Conservation (phyloP, 2,888 invertebrate genomes). For the Metallyticus violacea region DNA sequence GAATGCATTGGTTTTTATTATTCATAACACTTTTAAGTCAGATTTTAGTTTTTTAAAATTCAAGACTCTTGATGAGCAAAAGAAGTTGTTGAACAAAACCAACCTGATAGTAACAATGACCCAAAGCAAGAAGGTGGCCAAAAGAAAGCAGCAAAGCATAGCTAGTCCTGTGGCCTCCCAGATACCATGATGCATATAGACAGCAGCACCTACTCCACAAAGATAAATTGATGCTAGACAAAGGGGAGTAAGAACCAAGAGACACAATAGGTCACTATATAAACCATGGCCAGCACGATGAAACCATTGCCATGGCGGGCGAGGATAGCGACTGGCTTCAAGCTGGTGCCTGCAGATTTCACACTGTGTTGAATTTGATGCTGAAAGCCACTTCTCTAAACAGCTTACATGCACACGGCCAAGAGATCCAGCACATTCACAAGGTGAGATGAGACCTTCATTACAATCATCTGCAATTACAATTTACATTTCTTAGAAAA, state of each 20-base stretch:
- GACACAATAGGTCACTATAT: constrained; percentile 49
- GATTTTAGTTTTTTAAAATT: too few species aligned
- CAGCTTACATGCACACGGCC: constrained; percentile 54
- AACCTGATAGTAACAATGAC: constrained; percentile 44
- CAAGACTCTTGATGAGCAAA: too few species aligned
- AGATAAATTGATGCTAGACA: constrained; percentile 50
- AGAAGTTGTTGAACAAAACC: too few species aligned
- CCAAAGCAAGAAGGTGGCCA: constrained; percentile 44
- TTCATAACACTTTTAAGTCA: too few species aligned
- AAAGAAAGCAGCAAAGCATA: constrained; percentile 42
- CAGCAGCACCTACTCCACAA: constrained; percentile 48
- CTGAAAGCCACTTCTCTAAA: constrained; percentile 56
- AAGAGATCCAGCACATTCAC: constrained; percentile 54
- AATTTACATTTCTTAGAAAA: not conserved
- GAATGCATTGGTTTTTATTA: not conserved
- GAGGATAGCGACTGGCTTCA: constrained; percentile 45
- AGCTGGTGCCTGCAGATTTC: constrained; percentile 55
- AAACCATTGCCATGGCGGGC: constrained; percentile 49
- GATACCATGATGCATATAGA: constrained; percentile 42
- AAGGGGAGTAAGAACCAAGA: constrained; percentile 50
- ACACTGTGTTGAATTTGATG: constrained; percentile 52
- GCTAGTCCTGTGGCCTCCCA: constrained; percentile 46
- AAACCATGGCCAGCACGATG: constrained; percentile 48
- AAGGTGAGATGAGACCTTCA: constrained; percentile 54
- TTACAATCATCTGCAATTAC: constrained; percentile 41